Evolutionary conservation across 1,140 invertebrate species (phyloP), one percentile per base, ranked within the genome.

Genomic region (Homalodisca vitripennis): DNA sequence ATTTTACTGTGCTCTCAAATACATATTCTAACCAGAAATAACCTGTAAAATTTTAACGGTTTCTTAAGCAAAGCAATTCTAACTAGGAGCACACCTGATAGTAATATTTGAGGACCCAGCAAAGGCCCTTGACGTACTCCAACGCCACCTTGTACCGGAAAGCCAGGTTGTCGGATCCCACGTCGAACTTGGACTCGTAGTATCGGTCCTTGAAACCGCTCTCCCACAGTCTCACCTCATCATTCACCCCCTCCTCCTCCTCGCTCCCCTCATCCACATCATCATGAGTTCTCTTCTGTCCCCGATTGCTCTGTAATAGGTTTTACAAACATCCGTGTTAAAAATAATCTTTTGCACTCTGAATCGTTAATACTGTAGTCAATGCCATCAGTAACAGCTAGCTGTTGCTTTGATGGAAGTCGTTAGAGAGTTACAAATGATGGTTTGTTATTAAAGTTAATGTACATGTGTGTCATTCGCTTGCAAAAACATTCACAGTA

Each of bases 61-160:
- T n/a, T n/a, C n/a, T n/a, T n/a, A n/a, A n/a, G n/a, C n/a, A n/a
- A n/a, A n/a, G n/a, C n/a, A n/a, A n/a, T n/a, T n/a, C n/a, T n/a
- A n/a, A n/a, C n/a, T n/a, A 30, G 60, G 34, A 17, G 66, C 31
- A 29, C 53, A 85, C 85, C 82, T 98, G 97, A 84, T 99, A 99
- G 82, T 99, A 99, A 82, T 99, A 99, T 69, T 91, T 88, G 17
- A 99, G 82, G 6, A 99, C 98, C 98, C 98, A 99, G 81, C 95
- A 98, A 12, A 99, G 82, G 0, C 98, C 98, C 53, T 89, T 85
- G 0, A 98, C 94, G 82, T 99, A 99, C 79, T 98, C 94, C 64
- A 92, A 83, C 6, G 93, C 95, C 10, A 99, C 87, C 78, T 82
- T 83, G 55, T 83, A 87, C 79, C 96, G 87, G 82, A 99, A 98